Evolutionary conservation across 1,140 invertebrate genomes (phyloP).

Genomic region (Sarcophaga peregrina): DNA sequence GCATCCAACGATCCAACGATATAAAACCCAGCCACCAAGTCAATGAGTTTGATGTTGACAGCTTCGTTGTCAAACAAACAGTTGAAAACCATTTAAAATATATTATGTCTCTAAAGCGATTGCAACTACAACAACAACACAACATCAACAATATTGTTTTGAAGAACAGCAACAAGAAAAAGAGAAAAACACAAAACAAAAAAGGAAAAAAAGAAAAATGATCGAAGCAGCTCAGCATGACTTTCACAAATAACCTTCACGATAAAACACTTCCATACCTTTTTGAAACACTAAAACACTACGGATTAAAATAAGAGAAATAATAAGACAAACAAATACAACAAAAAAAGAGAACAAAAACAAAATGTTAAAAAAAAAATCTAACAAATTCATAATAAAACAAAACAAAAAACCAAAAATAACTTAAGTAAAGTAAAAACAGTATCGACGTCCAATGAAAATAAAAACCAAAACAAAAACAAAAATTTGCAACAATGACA

Average conservation of each 20-base stretch:
- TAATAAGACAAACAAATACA: neutral
- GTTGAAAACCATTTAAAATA: constrained; percentile 39
- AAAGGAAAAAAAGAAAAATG: too few species aligned
- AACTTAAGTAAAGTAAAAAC: constrained; percentile 4
- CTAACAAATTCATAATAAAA: neutral
- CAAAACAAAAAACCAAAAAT: constrained; percentile 1
- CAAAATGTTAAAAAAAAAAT: neutral
- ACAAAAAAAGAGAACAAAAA: constrained; percentile 2
- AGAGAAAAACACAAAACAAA: too few species aligned
- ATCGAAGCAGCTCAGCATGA: constrained; percentile 23
- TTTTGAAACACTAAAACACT: constrained; percentile 31
- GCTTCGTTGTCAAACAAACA: constrained; percentile 35
- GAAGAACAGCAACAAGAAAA: constrained; percentile 4
- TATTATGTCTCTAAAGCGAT: neutral
- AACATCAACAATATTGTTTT: neutral
- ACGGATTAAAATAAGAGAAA: constrained; percentile 32
- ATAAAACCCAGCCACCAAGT: constrained; percentile 18
- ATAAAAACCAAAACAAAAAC: neutral
- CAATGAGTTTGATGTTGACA: constrained; percentile 36
- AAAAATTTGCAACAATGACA: neutral
- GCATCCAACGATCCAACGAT: neutral
- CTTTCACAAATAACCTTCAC: constrained; percentile 42
- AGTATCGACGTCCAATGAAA: constrained; percentile 1
- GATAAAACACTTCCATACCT: constrained; percentile 30
- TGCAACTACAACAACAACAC: neutral